Percentiles rank a stretch among this genome's conserved stretches.
phyloP scores from a whole-genome alignment of 1,140 invertebrate species.

The Panagrolaimus sp. region DNA sequence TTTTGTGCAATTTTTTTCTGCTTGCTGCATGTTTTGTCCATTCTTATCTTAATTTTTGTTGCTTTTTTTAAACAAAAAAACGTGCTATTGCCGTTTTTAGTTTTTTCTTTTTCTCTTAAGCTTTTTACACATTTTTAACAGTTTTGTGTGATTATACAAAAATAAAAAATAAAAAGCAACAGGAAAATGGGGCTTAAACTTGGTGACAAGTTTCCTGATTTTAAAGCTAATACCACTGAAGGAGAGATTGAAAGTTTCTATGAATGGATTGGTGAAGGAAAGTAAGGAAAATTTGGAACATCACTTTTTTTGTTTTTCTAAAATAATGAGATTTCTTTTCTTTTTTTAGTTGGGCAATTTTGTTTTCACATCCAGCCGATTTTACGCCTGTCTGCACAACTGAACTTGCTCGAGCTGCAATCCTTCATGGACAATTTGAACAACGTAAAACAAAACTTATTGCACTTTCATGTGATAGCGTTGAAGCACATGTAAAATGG shows the following conservation, averaged over 20 bases:
- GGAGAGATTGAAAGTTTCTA: constrained; percentile 36
- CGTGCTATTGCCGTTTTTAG: too few species aligned
- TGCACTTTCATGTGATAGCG: constrained; percentile 80
- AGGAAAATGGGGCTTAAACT: constrained; percentile 22
- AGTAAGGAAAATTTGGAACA: neutral
- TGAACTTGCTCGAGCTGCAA: constrained; percentile 73
- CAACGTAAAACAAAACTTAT: constrained; percentile 80
- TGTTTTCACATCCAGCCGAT: constrained; percentile 84
- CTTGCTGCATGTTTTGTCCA: too few species aligned
- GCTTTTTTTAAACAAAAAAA: too few species aligned
- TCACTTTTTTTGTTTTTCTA: too few species aligned
- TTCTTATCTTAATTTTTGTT: too few species aligned
- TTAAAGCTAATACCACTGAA: constrained; percentile 34
- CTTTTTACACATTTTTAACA: too few species aligned
- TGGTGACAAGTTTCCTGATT: constrained; percentile 43
- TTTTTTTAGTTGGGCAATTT: constrained; percentile 68
- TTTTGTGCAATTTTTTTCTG: too few species aligned
- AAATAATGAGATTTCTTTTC: neutral
- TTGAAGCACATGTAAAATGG: constrained; percentile 68
- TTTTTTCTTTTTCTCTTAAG: too few species aligned
- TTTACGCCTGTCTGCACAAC: constrained; percentile 92
- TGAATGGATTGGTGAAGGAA: constrained; percentile 59
- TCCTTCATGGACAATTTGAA: constrained; percentile 71
- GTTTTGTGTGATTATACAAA: too few species aligned
- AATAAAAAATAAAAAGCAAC: neutral